Evolutionary conservation across 2,113 vertebrate genomes (phyloP).

Genomic region (Okapia johnstoni): DNA sequence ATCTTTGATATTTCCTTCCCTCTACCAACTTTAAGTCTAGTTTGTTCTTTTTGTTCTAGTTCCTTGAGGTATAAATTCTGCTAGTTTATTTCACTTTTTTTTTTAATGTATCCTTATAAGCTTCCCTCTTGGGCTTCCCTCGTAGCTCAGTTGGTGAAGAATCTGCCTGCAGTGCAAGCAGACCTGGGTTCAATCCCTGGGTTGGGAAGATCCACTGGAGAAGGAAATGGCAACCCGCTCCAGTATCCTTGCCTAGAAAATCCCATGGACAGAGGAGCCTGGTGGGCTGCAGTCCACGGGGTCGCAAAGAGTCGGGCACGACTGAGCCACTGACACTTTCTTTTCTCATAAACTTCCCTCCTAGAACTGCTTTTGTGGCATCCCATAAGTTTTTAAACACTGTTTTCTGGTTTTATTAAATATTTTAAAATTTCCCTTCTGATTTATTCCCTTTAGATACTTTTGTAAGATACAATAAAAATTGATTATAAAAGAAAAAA

Average conservation of each 20-base stretch:
- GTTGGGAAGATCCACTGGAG: neutral
- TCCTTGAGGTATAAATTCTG: neutral
- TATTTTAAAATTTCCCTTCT: neutral
- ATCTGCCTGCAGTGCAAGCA: neutral
- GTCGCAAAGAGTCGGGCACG: neutral
- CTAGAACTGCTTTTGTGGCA: neutral
- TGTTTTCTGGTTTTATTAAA: neutral
- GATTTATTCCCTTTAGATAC: neutral
- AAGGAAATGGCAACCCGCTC: neutral
- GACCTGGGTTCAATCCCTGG: neutral
- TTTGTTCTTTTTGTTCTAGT: neutral
- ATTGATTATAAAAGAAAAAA: neutral
- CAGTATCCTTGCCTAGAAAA: neutral
- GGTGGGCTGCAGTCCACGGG: neutral
- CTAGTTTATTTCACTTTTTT: neutral
- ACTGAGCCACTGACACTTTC: neutral
- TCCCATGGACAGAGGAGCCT: neutral
- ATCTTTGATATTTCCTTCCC: neutral
- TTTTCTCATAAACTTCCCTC: neutral
- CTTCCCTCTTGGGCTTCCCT: neutral
- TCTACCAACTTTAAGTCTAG: neutral
- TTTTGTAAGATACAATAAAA: neutral
- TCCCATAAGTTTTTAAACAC: neutral
- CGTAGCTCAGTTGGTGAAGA: neutral
- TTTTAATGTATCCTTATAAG: neutral